A percentile compares a stretch with the other conserved stretches of the same genome.
Conservation (phyloP, 35 echinoderm and acorn worm genomes). For the Chiridota heheva region DNA sequence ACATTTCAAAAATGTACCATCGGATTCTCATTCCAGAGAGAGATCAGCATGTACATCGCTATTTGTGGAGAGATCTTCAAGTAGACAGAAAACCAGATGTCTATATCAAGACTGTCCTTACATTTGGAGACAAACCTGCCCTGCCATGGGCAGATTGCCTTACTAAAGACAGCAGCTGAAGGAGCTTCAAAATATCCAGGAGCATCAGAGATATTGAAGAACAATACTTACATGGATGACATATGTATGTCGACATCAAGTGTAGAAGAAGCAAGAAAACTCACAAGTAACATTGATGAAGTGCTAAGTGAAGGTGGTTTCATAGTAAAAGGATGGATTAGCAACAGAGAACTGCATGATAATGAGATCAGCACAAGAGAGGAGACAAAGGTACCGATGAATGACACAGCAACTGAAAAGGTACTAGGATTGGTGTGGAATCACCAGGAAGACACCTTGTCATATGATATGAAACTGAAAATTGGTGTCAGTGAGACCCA, state of each 20-base stretch:
- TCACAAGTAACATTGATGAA: slow-evolving; percentile 6
- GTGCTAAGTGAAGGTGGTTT: background rate
- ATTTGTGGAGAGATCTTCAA: slow-evolving; percentile 63
- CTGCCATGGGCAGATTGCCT: slow-evolving; percentile 64
- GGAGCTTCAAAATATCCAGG: slow-evolving; percentile 15
- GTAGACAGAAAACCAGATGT: slow-evolving; percentile 39
- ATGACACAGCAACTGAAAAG: slow-evolving; percentile 27
- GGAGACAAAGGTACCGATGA: too few relatives aligned
- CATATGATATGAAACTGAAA: slow-evolving; percentile 48
- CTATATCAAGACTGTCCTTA: slow-evolving; percentile 63
- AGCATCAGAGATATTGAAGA: slow-evolving; percentile 19
- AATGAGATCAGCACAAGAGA: too few relatives aligned
- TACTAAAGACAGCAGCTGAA: slow-evolving; percentile 56
- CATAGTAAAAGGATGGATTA: slow-evolving; percentile 31
- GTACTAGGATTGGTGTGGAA: slow-evolving; percentile 58
- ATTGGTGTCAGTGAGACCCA: background rate
- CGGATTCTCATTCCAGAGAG: slow-evolving; percentile 51
- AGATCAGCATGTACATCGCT: slow-evolving; percentile 81
- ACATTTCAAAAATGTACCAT: slow-evolving; percentile 85
- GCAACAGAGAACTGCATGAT: too few relatives aligned
- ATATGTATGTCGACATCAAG: slow-evolving; percentile 56
- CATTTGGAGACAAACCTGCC: slow-evolving; percentile 73
- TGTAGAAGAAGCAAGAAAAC: background rate
- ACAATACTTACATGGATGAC: slow-evolving; percentile 83
- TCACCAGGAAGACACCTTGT: slow-evolving; percentile 31